Evolutionary conservation across 92 coral and sea anemone genomes (phyloP).

Genomic region (Palythoa heliodiscus): DNA sequence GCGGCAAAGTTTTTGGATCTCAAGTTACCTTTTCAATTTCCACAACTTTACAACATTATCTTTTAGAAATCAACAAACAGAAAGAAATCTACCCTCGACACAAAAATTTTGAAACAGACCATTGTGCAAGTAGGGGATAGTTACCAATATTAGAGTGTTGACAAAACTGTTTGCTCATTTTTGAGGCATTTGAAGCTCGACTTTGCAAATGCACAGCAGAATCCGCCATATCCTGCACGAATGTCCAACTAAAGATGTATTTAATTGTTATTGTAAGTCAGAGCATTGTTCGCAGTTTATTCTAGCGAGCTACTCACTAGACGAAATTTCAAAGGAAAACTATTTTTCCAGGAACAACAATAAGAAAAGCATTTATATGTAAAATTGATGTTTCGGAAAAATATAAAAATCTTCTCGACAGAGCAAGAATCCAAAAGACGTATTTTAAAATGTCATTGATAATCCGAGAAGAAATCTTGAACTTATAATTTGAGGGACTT

Average conservation of each 20-base stretch:
- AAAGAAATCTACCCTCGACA: not conserved
- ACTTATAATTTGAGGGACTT: not conserved
- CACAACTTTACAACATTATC: conserved; percentile 23
- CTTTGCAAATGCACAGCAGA: conserved; percentile 1
- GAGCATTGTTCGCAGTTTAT: conserved; percentile 26
- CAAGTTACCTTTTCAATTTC: conserved; percentile 27
- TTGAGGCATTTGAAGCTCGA: not conserved
- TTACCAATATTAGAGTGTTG: not conserved
- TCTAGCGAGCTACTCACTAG: not conserved
- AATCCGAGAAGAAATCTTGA: not conserved
- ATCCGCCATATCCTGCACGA: not conserved
- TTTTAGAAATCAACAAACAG: conserved; percentile 22
- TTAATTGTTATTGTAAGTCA: conserved; percentile 20
- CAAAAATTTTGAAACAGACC: not conserved
- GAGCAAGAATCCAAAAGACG: not conserved
- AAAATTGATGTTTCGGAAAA: not conserved
- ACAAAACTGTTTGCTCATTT: not conserved
- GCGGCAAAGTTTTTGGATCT: not conserved
- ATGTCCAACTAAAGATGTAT: not conserved
- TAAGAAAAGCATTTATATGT: not conserved
- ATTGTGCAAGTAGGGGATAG: not conserved
- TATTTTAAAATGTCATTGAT: not conserved
- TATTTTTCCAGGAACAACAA: not conserved
- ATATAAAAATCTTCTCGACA: not conserved
- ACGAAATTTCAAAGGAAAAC: conserved; percentile 17